A percentile compares a stretch with the other conserved stretches of the same genome.
Conservation (phyloP, 2,797 vertebrate genomes). For the Tenualosa ilisha region DNA sequence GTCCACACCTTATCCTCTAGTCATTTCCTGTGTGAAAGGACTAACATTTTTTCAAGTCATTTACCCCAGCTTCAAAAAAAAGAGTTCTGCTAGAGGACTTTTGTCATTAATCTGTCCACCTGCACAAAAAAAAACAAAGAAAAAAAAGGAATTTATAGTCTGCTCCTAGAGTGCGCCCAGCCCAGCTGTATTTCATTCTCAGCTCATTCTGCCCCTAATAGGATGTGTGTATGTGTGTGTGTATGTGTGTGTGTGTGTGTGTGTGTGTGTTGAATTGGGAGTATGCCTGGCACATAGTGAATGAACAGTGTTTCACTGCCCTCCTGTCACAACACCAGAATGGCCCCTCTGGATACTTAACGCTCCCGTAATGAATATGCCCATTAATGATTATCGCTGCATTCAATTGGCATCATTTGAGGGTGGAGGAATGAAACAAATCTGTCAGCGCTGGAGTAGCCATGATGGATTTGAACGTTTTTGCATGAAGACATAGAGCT, state of each 20-base stretch:
- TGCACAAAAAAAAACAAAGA: not conserved
- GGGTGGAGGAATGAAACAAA: not conserved
- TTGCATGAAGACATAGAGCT: too few species aligned
- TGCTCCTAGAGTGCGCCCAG: not conserved
- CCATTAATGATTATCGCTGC: not conserved
- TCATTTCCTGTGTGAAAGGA: not conserved
- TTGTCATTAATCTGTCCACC: not conserved
- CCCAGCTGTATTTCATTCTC: not conserved
- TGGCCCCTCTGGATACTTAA: not conserved
- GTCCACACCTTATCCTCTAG: not conserved
- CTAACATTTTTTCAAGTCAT: not conserved
- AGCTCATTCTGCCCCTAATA: conserved; percentile 4
- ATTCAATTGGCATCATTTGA: not conserved
- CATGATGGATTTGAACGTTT: not conserved
- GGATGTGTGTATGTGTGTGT: not conserved
- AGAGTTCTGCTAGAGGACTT: not conserved
- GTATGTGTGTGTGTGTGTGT: not conserved
- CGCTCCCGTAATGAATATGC: not conserved
- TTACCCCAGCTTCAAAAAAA: not conserved
- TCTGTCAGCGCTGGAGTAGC: not conserved
- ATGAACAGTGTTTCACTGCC: conserved; percentile 4
- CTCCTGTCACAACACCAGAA: not conserved
- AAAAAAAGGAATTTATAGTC: not conserved
- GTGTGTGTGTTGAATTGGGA: not conserved
- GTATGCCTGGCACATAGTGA: not conserved